Base-by-base conservation (phyloP, 2,888 invertebrate genomes). In the Alentia gelatinosa region DNA sequence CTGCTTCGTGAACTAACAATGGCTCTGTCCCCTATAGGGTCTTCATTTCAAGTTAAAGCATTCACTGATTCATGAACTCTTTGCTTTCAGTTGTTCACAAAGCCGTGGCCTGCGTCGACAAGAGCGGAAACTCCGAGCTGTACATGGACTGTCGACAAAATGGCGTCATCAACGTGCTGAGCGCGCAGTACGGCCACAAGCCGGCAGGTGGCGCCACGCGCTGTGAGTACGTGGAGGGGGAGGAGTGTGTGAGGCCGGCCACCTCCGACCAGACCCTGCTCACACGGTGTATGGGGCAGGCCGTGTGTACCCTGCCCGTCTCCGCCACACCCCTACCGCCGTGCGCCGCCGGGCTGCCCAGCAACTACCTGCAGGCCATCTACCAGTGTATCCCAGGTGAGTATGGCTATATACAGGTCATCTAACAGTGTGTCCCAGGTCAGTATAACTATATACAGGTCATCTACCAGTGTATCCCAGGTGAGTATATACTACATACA, bases 301-400 rank as follows among this genome's bases (percentile, higher is more conserved):
- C 47, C 23, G 0, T 9, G 33, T 90, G 90, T 33, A 42, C 47
- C n/a, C 12, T 90, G 0, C 40, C 68, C 40, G 83, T 90, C 23
- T 26, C 50, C 3, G 30, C 47, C 39, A 30, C 19, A 15, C 50
- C 90, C 9, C 50, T 90, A 50, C 90, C 90, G 15, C 75, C 9
- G 37, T 90, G 90, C 35, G 50, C 40, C n/a, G 50, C n/a, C 23
- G 83, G 35, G 9, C 26, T 9, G 23, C 9, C 26, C 26, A 50
- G 47, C 19, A 35, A 90, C n/a, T 90, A 50, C 50, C 75, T 75
- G 19, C 75, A 79, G 47, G 90, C 83, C n/a, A 75, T 47, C 9
- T 90, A 83, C 50, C 90, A 90, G 50, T 90, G 90, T 79, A 83
- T 90, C 35, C 90, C 90, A 42, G 74, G 90, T 90, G n/a, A 50